Evolutionary conservation across 2,797 vertebrate genomes (phyloP).

Genomic region (Chrysocyon brachyurus): DNA sequence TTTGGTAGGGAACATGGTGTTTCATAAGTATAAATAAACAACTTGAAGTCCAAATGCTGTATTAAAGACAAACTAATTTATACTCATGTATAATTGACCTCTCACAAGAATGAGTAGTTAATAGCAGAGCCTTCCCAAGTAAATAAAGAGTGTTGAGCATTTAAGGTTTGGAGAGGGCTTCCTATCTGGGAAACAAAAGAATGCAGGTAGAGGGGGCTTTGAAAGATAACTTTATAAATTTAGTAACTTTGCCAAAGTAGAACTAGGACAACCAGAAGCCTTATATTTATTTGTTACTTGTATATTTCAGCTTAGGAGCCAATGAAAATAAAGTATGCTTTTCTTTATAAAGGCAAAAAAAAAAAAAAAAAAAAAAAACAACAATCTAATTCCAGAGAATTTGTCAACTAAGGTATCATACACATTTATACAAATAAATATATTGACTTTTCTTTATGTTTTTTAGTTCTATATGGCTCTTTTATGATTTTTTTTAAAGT

Average conservation of each 20-base stretch:
- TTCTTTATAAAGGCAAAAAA: not conserved
- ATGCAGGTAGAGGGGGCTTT: not conserved
- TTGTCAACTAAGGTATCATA: not conserved
- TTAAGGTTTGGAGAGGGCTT: not conserved
- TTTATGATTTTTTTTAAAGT: not conserved
- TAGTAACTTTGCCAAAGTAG: constrained; percentile 23
- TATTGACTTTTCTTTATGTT: not conserved
- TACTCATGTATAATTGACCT: not conserved
- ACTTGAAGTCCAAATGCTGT: constrained; percentile 17
- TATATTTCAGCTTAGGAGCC: not conserved
- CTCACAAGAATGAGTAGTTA: not conserved
- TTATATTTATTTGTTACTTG: constrained; percentile 14
- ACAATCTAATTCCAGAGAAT: constrained; percentile 9
- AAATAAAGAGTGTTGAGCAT: not conserved
- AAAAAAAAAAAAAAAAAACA: not conserved
- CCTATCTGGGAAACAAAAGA: not conserved
- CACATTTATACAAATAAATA: not conserved
- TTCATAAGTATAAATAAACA: constrained; percentile 56
- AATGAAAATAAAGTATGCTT: not conserved
- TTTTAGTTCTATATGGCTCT: not conserved
- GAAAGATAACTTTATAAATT: constrained; percentile 6
- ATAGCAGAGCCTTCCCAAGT: not conserved
- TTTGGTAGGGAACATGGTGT: not conserved
- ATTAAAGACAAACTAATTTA: constrained; percentile 31
- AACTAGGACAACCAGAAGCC: not conserved